Conservation (phyloP, 2,888 invertebrate species). For the Globia sparganii region DNA sequence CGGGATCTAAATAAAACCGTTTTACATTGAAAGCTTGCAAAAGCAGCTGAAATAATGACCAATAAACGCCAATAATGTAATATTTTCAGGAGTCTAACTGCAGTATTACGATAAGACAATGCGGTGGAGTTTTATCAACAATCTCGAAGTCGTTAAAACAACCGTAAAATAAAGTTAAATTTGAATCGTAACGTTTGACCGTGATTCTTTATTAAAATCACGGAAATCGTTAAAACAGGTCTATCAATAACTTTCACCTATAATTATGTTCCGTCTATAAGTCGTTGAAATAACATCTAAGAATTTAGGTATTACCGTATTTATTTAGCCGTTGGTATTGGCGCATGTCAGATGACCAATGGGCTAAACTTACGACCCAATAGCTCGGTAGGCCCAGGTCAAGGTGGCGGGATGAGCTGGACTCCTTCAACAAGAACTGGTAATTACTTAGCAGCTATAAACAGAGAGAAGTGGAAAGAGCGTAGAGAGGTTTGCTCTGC, state of each 20-base stretch:
- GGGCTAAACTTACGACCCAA: no score
- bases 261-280: neutral
- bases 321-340: no score
- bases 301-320: neutral
- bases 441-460: no score
- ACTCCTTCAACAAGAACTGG: no score
- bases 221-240: slow-evolving; percentile 64
- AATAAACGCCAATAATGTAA: slow-evolving; percentile 64
- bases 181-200: slow-evolving; percentile 76
- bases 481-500: no score
- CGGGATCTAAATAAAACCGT: slow-evolving; percentile 58
- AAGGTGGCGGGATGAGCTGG: no score
- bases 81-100: slow-evolving; percentile 72
- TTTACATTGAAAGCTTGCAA: slow-evolving; percentile 52
- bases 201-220: slow-evolving; percentile 68
- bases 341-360: no score
- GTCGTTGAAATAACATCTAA: neutral
- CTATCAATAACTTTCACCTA: slow-evolving; percentile 35
- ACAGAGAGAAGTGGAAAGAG: no score
- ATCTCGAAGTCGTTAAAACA: slow-evolving; percentile 84
- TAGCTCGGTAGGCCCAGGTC: no score
- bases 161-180: slow-evolving; percentile 83
- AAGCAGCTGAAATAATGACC: slow-evolving; percentile 58
- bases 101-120: slow-evolving; percentile 79
- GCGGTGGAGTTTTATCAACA: slow-evolving; percentile 82